Evolutionary conservation across 2,113 vertebrate genomes (phyloP).

Genomic region (Hippolais icterina): DNA sequence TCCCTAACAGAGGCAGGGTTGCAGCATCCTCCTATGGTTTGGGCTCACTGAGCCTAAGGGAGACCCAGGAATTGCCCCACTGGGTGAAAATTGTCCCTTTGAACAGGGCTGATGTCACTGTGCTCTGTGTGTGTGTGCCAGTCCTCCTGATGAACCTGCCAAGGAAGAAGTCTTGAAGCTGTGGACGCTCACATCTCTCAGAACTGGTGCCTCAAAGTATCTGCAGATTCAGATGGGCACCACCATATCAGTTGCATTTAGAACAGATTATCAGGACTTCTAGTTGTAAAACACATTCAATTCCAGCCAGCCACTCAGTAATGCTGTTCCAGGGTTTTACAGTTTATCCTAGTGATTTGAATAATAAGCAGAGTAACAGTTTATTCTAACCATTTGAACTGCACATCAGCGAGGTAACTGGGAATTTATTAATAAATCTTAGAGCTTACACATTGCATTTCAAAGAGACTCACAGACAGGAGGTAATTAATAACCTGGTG

Average conservation of each 20-base stretch:
- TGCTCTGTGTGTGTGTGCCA: not conserved
- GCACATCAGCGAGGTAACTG: slow-evolving; percentile 27
- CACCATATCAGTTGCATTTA: not conserved
- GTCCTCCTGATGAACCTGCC: not conserved
- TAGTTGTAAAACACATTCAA: not conserved
- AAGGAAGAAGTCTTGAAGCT: not conserved
- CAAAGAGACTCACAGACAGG: slow-evolving; percentile 26
- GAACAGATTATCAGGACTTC: not conserved
- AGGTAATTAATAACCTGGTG: slow-evolving; percentile 3
- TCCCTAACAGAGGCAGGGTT: not conserved
- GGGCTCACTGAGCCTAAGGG: not conserved
- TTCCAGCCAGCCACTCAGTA: not conserved
- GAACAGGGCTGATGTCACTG: not conserved
- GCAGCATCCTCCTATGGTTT: not conserved
- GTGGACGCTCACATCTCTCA: not conserved
- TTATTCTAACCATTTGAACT: slow-evolving; percentile 50
- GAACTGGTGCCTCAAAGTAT: not conserved
- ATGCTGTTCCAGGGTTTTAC: slow-evolving; percentile 1
- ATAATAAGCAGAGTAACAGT: slow-evolving; percentile 40
- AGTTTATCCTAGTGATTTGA: slow-evolving; percentile 35
- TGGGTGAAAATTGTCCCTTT: not conserved
- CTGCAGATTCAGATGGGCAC: not conserved
- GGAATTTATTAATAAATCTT: slow-evolving; percentile 42
- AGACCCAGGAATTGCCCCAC: not conserved
- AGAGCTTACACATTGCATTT: slow-evolving; percentile 32